phyloP scores from a whole-genome alignment of 2,888 invertebrate species.

The Tineola bisselliella region DNA sequence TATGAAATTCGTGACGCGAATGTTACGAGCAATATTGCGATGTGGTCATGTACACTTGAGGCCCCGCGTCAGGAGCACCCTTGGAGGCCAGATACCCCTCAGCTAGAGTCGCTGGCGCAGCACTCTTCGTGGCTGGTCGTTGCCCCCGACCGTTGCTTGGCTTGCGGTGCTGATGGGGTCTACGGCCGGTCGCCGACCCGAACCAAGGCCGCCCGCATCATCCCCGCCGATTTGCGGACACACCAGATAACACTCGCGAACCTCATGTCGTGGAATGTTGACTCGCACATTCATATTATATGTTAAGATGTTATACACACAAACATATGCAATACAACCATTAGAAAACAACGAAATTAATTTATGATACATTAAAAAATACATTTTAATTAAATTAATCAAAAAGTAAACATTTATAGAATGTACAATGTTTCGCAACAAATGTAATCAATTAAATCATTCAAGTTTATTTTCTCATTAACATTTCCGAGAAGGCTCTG shows the following conservation, averaged over 20 bases:
- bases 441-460: neutral
- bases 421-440: neutral
- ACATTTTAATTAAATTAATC: no score
- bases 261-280: neutral
- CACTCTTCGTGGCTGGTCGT: conserved; percentile 37
- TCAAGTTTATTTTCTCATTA: neutral
- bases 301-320: neutral
- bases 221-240: conserved; percentile 46
- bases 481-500: neutral
- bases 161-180: conserved; percentile 62
- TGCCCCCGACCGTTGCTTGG: conserved; percentile 66
- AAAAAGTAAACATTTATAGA: no score
- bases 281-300: neutral
- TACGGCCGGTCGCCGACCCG: conserved; percentile 67
- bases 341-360: no score
- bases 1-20: neutral
- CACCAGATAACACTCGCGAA: conserved; percentile 24
- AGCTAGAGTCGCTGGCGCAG: conserved; percentile 41
- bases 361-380: no score
- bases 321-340: no score
- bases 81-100: conserved; percentile 32
- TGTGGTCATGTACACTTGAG: neutral
- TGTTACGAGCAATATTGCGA: neutral
- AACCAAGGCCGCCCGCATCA: conserved; percentile 64
- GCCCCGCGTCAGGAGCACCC: conserved; percentile 20